phyloP scores from a whole-genome alignment of 2,113 vertebrate genomes.

The Diadophis punctatus region DNA sequence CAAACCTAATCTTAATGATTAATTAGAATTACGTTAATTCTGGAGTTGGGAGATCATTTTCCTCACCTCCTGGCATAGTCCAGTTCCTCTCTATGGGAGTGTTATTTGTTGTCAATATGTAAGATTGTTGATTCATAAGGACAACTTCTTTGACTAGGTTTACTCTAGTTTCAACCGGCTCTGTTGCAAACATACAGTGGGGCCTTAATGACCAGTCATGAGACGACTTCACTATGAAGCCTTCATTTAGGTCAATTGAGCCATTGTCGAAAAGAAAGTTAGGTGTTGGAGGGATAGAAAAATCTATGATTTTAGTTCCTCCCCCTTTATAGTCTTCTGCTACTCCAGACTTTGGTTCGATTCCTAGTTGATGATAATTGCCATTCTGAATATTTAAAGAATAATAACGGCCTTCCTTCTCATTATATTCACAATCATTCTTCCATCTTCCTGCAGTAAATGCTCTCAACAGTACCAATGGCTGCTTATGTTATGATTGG shows the following conservation, averaged over 20 bases:
- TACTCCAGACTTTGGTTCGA: neutral
- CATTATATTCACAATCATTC: neutral
- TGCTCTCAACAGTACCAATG: neutral
- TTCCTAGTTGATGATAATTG: neutral
- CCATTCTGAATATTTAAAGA: neutral
- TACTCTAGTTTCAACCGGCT: neutral
- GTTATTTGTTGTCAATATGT: neutral
- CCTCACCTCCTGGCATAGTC: neutral
- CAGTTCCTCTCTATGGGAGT: neutral
- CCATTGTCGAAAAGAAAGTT: neutral
- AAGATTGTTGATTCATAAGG: neutral
- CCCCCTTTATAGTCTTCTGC: neutral
- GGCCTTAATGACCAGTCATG: neutral
- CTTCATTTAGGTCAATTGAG: neutral
- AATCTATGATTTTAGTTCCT: neutral
- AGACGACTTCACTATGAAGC: neutral
- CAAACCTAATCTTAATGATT: neutral
- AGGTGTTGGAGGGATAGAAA: neutral
- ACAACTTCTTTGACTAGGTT: neutral
- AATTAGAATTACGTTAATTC: neutral
- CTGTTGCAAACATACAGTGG: neutral
- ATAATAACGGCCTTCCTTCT: neutral
- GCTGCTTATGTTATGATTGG: neutral
- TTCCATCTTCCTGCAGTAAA: neutral
- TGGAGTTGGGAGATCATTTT: neutral